Evolutionary conservation across 2,113 vertebrate genomes (phyloP).

Genomic region (Paralichthys olivaceus): DNA sequence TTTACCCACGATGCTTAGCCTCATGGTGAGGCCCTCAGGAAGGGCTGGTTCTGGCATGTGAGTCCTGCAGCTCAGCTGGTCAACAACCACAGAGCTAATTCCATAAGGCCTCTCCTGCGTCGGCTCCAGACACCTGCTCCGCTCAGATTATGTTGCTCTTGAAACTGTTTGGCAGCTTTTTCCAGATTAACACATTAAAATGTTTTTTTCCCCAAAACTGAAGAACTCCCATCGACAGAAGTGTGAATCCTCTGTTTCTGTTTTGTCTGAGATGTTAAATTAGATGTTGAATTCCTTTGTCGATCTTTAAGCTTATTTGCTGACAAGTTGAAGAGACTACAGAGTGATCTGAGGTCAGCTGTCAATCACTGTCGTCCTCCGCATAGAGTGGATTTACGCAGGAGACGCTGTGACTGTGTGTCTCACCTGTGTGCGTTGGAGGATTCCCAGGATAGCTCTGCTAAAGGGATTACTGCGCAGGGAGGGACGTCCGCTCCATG

Average conservation of each 20-base stretch:
- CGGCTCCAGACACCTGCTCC: conserved; percentile 49
- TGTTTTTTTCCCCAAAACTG: neutral
- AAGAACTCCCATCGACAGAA: neutral
- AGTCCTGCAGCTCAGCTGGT: neutral
- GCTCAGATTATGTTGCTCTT: conserved; percentile 30
- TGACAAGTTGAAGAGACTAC: conserved; percentile 10
- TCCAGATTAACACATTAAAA: neutral
- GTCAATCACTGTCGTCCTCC: conserved; percentile 37
- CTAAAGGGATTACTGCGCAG: conserved; percentile 75
- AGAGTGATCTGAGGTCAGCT: conserved; percentile 22
- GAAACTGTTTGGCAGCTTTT: conserved; percentile 1
- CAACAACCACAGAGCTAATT: conserved; percentile 36
- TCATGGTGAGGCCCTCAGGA: conserved; percentile 35
- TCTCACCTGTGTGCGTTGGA: conserved; percentile 36
- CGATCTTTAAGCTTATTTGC: conserved; percentile 17
- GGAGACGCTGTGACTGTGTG: conserved; percentile 5
- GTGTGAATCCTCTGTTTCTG: neutral
- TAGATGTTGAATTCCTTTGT: neutral
- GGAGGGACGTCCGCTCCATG: conserved; percentile 45
- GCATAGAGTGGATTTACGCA: conserved; percentile 22
- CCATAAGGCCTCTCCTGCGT: conserved; percentile 17
- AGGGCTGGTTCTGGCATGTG: conserved; percentile 35
- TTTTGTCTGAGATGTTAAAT: conserved; percentile 10
- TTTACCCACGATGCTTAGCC: conserved; percentile 32
- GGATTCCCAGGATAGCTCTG: conserved; percentile 76